phyloP scores from a whole-genome alignment of 2,888 invertebrate species.

The Rhaphigaster nebulosa region DNA sequence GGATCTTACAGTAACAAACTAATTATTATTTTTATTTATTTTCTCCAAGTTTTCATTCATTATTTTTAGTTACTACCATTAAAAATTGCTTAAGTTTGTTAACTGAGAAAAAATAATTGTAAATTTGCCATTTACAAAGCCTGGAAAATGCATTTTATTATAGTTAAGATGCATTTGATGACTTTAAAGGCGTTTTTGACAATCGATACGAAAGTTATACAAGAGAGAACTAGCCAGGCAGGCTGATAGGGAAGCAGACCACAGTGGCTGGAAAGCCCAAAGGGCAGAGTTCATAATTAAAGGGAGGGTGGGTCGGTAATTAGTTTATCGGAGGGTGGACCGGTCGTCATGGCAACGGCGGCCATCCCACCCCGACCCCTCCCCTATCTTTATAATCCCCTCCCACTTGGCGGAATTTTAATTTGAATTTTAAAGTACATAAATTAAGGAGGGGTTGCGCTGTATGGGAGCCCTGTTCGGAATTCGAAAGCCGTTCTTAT shows the following conservation, averaged over 20 bases:
- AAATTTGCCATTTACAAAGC: too few relatives aligned
- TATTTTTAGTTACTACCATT: too few relatives aligned
- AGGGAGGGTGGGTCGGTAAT: constrained; percentile 56
- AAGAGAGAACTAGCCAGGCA: background rate
- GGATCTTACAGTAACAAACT: too few relatives aligned
- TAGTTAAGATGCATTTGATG: too few relatives aligned
- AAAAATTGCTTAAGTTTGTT: too few relatives aligned
- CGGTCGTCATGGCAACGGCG: constrained; percentile 66
- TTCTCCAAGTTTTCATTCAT: too few relatives aligned
- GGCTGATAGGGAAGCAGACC: background rate
- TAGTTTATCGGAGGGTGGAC: constrained; percentile 61
- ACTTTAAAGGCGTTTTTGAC: background rate
- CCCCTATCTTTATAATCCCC: constrained; percentile 27
- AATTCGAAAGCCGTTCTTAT: constrained; percentile 13
- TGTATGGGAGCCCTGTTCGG: background rate
- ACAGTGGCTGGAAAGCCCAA: background rate
- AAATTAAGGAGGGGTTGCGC: background rate
- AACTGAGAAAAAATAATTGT: too few relatives aligned
- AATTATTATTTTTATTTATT: too few relatives aligned
- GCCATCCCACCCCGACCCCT: constrained; percentile 62
- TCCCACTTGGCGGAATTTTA: constrained; percentile 34
- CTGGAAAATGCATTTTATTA: too few relatives aligned
- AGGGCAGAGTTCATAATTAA: constrained; percentile 26
- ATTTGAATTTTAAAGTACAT: constrained; percentile 43
- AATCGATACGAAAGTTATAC: background rate